A percentile compares a stretch with the other conserved stretches of the same genome.
phyloP scores from a whole-genome alignment of 2,113 vertebrate genomes.

The Miniopterus natalensis region DNA sequence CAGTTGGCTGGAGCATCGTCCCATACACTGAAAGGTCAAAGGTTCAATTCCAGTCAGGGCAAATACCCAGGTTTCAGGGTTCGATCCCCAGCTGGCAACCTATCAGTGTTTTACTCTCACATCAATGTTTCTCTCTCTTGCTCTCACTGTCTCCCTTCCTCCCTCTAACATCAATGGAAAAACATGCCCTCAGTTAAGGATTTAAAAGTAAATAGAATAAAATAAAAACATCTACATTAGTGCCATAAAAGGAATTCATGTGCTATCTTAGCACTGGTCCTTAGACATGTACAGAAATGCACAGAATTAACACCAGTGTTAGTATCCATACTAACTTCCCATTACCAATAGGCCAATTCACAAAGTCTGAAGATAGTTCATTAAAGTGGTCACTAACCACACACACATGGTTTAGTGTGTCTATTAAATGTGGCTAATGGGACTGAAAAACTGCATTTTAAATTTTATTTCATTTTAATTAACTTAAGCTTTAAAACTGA shows the following conservation, averaged over 20 bases:
- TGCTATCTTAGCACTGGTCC: not conserved
- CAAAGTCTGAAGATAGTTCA: not conserved
- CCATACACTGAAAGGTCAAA: no score
- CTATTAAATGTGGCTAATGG: not conserved
- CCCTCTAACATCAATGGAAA: no score
- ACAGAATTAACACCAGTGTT: not conserved
- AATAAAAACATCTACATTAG: not conserved
- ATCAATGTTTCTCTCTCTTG: no score
- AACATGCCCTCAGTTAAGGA: no score
- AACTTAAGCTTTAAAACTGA: constrained; percentile 51
- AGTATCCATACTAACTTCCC: not conserved
- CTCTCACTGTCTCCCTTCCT: no score
- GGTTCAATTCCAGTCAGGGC: no score
- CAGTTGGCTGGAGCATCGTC: no score
- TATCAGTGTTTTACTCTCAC: no score
- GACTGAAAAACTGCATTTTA: not conserved
- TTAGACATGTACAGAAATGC: not conserved
- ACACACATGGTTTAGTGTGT: not conserved
- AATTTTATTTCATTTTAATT: constrained; percentile 28
- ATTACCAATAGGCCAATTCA: not conserved
- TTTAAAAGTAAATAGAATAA: not conserved
- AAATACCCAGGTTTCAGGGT: no score
- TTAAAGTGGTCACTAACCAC: not conserved
- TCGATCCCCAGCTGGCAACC: no score
- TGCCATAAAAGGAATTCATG: not conserved